Conservation (phyloP, 92 coral and sea anemone genomes). For the Epizoanthus stellaris region DNA sequence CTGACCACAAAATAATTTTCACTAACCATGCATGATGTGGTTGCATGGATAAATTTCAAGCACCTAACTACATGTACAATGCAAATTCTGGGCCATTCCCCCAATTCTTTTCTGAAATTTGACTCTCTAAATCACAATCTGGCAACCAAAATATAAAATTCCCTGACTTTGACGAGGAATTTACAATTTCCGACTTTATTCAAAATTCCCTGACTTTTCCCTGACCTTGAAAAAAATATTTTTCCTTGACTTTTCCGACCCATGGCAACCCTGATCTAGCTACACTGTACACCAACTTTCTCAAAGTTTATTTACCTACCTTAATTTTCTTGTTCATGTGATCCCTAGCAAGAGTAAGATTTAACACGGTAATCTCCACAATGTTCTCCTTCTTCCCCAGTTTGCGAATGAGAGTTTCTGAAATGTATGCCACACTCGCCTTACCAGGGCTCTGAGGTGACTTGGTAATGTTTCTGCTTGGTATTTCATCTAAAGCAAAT, state of each 20-base stretch:
- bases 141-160: background rate
- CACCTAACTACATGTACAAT: no score
- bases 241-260: background rate
- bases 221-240: no score
- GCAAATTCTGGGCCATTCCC: no score
- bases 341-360: slow-evolving; percentile 87
- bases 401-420: slow-evolving; percentile 84
- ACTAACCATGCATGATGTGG: no score
- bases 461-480: slow-evolving; percentile 18
- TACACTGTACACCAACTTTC: background rate
- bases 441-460: slow-evolving; percentile 47
- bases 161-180: background rate
- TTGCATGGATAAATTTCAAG: no score
- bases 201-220: no score
- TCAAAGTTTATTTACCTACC: slow-evolving; percentile 56
- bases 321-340: slow-evolving; percentile 90
- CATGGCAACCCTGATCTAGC: background rate
- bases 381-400: slow-evolving; percentile 80
- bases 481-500: slow-evolving; percentile 17
- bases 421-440: slow-evolving; percentile 88
- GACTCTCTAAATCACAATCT: no score
- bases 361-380: slow-evolving; percentile 71
- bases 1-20: no score
- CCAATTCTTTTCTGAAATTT: no score
- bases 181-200: no score